Conservation (phyloP, 1,140 invertebrate genomes). For the Drosophila sproati region DNA sequence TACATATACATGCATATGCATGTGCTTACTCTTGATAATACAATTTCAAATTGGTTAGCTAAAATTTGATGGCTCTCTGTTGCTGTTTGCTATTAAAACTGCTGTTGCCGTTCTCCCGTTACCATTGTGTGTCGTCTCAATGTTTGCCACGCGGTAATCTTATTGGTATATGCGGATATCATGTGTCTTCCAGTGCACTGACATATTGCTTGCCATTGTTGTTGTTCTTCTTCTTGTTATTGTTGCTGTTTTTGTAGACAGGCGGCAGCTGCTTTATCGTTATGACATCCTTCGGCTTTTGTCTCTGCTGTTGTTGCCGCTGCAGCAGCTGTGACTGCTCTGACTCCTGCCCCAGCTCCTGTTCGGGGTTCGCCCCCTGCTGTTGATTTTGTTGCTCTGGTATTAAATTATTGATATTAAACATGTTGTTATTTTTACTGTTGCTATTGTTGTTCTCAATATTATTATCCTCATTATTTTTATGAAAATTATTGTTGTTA, state of each 20-base stretch:
- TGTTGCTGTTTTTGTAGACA: conserved; percentile 38
- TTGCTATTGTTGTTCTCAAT: conserved; percentile 28
- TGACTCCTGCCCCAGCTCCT: conserved; percentile 14
- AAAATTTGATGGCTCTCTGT: conserved; percentile 31
- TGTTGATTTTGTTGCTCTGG: conserved; percentile 47
- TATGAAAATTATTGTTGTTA: conserved; percentile 47
- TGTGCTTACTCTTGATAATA: conserved; percentile 28
- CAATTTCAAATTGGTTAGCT: conserved; percentile 57
- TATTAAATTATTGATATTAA: conserved; percentile 64
- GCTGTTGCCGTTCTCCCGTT: conserved; percentile 6
- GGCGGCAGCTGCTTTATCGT: conserved; percentile 78
- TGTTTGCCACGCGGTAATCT: conserved; percentile 73
- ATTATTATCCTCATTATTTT: conserved; percentile 51
- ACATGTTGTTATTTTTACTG: conserved; percentile 48
- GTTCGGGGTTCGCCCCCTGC: conserved; percentile 12
- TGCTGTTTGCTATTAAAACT: conserved; percentile 5
- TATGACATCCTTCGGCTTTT: conserved; percentile 79
- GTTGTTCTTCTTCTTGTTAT: conserved; percentile 23
- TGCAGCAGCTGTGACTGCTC: conserved; percentile 40
- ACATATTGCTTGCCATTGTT: conserved; percentile 48
- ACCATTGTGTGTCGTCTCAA: conserved; percentile 36
- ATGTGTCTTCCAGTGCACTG: conserved; percentile 68
- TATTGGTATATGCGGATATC: conserved; percentile 79
- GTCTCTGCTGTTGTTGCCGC: conserved; percentile 43
- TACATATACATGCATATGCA: conserved; percentile 25